phyloP scores from a whole-genome alignment of 2,797 vertebrate genomes.

The Amniataba percoides region DNA sequence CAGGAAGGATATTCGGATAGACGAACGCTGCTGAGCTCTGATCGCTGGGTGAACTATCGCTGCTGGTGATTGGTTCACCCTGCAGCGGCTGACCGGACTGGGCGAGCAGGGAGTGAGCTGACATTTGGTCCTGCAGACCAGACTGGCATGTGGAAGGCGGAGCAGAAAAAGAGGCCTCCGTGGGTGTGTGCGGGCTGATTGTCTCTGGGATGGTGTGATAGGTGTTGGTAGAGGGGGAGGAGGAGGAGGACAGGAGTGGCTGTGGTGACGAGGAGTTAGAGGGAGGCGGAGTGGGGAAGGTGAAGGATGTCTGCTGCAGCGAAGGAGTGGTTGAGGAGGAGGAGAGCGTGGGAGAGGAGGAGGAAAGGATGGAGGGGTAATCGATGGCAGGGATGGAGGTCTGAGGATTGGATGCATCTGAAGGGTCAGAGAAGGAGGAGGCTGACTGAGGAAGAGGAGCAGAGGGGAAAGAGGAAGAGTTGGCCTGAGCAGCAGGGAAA shows the following conservation, averaged over 20 bases:
- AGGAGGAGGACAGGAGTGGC: conserved; percentile 59
- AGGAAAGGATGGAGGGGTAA: conserved; percentile 69
- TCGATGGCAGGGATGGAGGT: conserved; percentile 53
- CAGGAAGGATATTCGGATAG: conserved; percentile 52
- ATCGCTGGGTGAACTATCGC: conserved; percentile 40
- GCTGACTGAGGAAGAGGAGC: conserved; percentile 77
- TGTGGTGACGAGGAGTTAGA: conserved; percentile 74
- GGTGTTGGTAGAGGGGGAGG: conserved; percentile 43
- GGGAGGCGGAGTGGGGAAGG: conserved; percentile 66
- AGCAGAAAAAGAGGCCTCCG: conserved; percentile 57
- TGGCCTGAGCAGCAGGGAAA: conserved; percentile 76
- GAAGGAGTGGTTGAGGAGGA: conserved; percentile 58
- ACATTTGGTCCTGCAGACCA: conserved; percentile 57
- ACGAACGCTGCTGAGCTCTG: conserved; percentile 58
- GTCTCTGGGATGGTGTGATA: conserved; percentile 67
- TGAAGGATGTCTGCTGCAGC: conserved; percentile 68
- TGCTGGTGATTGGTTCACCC: conserved; percentile 30
- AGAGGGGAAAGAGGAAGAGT: conserved; percentile 70
- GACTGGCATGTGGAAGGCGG: conserved; percentile 49
- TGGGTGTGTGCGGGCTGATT: conserved; percentile 68
- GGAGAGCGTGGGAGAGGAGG: conserved; percentile 58
- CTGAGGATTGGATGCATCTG: conserved; percentile 41
- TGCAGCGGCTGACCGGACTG: conserved; percentile 55
- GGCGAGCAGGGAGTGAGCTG: conserved; percentile 61
- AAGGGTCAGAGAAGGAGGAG: conserved; percentile 57